Evolutionary conservation across 2,888 invertebrate species (phyloP), one percentile per base, ranked within the genome.

Genomic region (Pediacus dermestoides): DNA sequence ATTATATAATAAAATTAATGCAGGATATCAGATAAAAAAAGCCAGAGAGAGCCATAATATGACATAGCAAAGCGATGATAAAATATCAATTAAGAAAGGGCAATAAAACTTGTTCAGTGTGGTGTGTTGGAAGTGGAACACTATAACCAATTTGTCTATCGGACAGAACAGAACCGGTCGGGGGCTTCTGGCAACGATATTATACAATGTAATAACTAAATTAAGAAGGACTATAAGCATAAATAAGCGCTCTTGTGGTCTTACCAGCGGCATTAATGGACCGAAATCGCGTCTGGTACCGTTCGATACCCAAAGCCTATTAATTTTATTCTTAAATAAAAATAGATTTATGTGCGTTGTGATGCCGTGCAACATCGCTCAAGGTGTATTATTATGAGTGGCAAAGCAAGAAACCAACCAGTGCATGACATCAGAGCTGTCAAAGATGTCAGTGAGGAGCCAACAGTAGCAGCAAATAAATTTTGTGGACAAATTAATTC

Each of bases 251-350:
- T 39, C 48, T 49, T 37, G 47, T 39, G 42, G 46, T 21, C 34
- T 39, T 39, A 44, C 42, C 31, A 36, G 16, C 34, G 30, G 36
- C 32, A 41, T 44, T 44, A 48, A 51, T 46, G 44, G 39, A 37
- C 41, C 36, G 37, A 43, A 46, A 46, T 56, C 53, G 56, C 52
- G 56, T 53, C 57, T 57, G 57, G 52, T 47, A 44, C 47, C 42
- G 39, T 48, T 52, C 58, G 57, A 57, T 57, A 57, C 50, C 46
- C 8, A 3, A 14, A 49, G 35, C 49, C 55, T 53, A 57, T 59
- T 59, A 59, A 59, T 56, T 55, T 54, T 53, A 52, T 46, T 43
- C 40, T 46, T 48, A 46, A 47, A 54, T 55, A 53, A 58, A 58
- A 57, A 56, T 55, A 51, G 55, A 47, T 48, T 53, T 54, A 28